These are phyloP conservation scores for Grus americana DNA, from an alignment of 2,113 vertebrate genomes.

Conservation along the genomic window DNA sequence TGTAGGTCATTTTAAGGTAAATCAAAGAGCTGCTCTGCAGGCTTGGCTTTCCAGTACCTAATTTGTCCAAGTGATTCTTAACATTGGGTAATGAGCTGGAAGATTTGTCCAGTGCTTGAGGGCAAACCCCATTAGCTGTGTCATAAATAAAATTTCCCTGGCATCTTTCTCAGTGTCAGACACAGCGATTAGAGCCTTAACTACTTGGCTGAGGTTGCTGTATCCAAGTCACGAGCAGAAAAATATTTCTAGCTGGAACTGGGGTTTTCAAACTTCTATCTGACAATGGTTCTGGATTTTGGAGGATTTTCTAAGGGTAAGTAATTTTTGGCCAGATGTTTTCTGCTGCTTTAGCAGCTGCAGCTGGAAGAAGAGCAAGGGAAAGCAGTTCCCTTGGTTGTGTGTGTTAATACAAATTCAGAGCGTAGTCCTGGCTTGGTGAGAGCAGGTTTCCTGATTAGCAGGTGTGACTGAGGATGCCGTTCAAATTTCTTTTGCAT, in stretches of 20 bases:
- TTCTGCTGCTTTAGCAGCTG: neutral
- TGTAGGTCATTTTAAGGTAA: neutral
- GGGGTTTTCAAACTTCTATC: neutral
- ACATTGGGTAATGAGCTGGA: neutral
- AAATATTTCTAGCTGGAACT: neutral
- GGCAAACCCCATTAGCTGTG: neutral
- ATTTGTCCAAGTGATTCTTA: neutral
- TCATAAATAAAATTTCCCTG: neutral
- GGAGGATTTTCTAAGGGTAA: neutral
- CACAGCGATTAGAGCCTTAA: neutral
- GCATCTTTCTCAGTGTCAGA: neutral
- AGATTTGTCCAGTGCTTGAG: neutral
- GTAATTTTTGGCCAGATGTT: neutral
- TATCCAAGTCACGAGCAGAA: neutral
- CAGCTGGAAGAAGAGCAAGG: neutral
- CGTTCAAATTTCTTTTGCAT: neutral
- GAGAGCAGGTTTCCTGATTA: neutral
- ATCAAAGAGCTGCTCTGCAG: neutral
- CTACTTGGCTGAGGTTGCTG: neutral
- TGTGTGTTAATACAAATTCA: neutral
- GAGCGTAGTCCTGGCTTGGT: neutral
- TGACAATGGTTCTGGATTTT: neutral
- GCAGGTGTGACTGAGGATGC: neutral
- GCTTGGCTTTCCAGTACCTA: neutral
- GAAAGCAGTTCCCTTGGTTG: neutral